Conservation (phyloP, 2,888 invertebrate species). For the Crematogaster levior region DNA sequence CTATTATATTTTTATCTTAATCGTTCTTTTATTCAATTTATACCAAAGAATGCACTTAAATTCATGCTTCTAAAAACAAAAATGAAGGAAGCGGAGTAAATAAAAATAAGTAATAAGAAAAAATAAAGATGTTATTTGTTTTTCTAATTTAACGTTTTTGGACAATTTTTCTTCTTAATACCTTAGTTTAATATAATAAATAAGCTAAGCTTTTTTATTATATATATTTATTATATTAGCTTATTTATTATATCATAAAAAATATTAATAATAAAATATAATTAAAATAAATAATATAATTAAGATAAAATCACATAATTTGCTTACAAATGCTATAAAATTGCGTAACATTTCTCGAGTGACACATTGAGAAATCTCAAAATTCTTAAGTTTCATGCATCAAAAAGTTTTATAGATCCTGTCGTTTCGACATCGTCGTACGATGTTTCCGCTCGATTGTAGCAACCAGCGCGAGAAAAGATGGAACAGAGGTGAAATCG, state of each 20-base stretch:
- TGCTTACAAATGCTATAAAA: neutral
- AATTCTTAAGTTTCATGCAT: neutral
- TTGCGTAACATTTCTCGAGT: neutral
- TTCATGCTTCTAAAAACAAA: neutral
- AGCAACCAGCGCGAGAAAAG: slow-evolving; percentile 11
- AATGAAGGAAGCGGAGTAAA: neutral
- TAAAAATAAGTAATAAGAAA: neutral
- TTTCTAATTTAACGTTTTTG: neutral
- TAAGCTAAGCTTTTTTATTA: no score
- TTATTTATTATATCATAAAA: slow-evolving; percentile 1
- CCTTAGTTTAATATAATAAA: no score
- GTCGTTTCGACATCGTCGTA: neutral
- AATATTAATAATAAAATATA: no score
- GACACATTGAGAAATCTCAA: neutral
- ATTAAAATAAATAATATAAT: no score
- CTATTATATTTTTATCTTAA: neutral
- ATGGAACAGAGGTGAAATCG: slow-evolving; percentile 30
- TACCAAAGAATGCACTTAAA: neutral
- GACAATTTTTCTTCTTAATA: neutral
- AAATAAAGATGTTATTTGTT: neutral
- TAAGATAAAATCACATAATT: neutral
- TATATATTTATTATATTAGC: no score
- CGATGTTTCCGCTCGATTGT: neutral
- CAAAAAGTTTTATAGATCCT: neutral
- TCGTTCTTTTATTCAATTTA: neutral